A percentile compares a stretch with the other conserved stretches of the same genome.
Evolutionary conservation across 1,140 invertebrate species (phyloP).

Genomic region (Megathymus violae): DNA sequence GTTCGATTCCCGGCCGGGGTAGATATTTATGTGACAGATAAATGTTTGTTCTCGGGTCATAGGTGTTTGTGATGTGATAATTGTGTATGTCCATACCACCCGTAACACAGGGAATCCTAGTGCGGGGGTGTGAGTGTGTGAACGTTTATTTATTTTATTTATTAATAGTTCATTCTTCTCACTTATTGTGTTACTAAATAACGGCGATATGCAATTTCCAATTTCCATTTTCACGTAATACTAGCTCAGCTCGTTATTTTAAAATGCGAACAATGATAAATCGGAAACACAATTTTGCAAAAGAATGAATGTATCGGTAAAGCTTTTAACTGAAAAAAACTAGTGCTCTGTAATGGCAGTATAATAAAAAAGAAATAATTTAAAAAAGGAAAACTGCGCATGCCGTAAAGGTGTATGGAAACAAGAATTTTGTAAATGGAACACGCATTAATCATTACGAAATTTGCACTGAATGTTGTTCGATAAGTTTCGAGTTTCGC

Average conservation of each 20-base stretch:
- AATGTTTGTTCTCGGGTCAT: too few species aligned
- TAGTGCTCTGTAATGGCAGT: conserved; percentile 7
- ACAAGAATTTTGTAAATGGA: conserved; percentile 58
- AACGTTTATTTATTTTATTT: too few species aligned
- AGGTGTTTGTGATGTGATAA: too few species aligned
- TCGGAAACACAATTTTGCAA: conserved; percentile 13
- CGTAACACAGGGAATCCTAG: too few species aligned
- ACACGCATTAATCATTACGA: conserved; percentile 64
- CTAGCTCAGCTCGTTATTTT: conserved; percentile 12
- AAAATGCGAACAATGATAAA: conserved; percentile 9
- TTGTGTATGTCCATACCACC: too few species aligned
- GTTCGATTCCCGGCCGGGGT: too few species aligned
- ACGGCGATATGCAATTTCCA: conserved; percentile 5
- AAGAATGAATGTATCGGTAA: conserved; percentile 10
- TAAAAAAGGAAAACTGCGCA: conserved; percentile 45
- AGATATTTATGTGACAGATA: too few species aligned
- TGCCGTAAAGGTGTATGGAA: conserved; percentile 45
- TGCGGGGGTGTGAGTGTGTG: too few species aligned
- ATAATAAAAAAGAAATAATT: conserved; percentile 11
- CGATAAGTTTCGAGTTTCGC: conserved; percentile 63
- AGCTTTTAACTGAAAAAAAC: conserved; percentile 2
- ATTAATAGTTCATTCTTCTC: background rate
- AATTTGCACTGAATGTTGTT: conserved; percentile 54
- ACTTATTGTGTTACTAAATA: conserved; percentile 2
- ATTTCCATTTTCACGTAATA: conserved; percentile 3